phyloP scores from a whole-genome alignment of 2,113 vertebrate species.

The Phylloscopus whistleri region DNA sequence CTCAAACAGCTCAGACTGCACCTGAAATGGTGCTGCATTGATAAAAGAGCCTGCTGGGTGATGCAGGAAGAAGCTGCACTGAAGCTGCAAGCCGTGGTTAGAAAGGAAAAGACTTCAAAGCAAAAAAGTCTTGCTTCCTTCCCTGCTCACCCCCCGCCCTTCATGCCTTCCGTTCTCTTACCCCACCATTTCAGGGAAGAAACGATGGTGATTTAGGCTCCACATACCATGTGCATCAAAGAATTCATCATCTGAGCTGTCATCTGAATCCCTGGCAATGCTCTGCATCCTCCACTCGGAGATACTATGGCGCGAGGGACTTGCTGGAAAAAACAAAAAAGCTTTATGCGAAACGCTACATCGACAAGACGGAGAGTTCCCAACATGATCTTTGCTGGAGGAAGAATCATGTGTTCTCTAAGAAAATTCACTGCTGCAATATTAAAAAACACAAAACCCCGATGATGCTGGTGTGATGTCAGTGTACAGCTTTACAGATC shows the following conservation, averaged over 20 bases:
- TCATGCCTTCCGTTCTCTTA: background rate
- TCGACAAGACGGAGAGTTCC: conserved; percentile 12
- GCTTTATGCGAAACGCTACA: background rate
- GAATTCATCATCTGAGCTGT: conserved; percentile 95
- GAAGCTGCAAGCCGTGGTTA: background rate
- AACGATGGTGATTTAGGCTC: background rate
- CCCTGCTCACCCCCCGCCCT: background rate
- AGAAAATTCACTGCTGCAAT: conserved; percentile 39
- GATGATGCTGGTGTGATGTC: conserved; percentile 54
- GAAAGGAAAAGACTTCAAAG: conserved; percentile 16
- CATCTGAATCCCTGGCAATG: conserved; percentile 92
- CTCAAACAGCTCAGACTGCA: background rate
- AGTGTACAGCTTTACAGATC: conserved; percentile 23
- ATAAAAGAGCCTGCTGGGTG: background rate
- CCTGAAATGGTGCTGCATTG: background rate
- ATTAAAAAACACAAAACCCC: conserved; percentile 30
- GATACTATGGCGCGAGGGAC: conserved; percentile 91
- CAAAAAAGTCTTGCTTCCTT: background rate
- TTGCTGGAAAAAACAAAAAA: conserved; percentile 76
- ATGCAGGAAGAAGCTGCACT: conserved; percentile 15
- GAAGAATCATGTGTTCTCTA: conserved; percentile 16
- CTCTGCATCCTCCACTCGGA: conserved; percentile 98
- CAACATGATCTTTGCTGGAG: conserved; percentile 44
- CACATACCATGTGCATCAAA: conserved; percentile 92
- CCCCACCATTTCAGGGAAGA: conserved; percentile 17